Base-by-base conservation (phyloP, 2,113 vertebrate species). In the Elanoides forficatus region DNA sequence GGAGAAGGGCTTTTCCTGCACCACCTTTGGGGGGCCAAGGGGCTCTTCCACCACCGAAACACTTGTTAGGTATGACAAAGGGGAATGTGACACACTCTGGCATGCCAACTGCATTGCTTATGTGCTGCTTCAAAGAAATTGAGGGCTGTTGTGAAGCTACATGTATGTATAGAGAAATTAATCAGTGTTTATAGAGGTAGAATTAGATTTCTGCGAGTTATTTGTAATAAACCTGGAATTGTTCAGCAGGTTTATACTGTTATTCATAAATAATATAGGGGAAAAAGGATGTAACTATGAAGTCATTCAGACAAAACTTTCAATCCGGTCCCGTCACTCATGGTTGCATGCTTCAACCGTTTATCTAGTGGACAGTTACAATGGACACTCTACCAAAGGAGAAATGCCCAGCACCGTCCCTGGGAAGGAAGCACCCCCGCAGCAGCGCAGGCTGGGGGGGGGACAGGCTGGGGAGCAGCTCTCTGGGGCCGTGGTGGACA, bases 321-420 rank as follows among this genome's bases (percentile, higher is more conserved):
- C 7, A 43, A 11, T 47, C 19, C 0, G 1, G 15, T 42, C 18
- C 25, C 43, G 14, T 72, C 20, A 32, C 59, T 85, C 16, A 19
- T 36, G 29, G 8, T 17, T 56, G 20, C 45, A 5, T 29, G 17
- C 10, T 68, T 88, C 22, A 52, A 29, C 13, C 17, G 12, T 73
- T 79, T 67, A 22, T 45, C n/a, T 63, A 72, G 21, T 5, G 8
- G 38, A 26, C 14, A 63, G 21, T 43, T 56, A 63, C 38, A 65
- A 22, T 20, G 11, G 55, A 53, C 34, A 30, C 8, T 32, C 22
- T 22, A 23, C 11, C 4, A 68, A 62, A 78, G n/a, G 26, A 43
- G 6, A 36, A 66, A 27, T 27, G 18, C 11, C 26, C n/a, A 48
- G 11, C 0, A 1, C 30, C 62, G 30, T 1, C 38, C 7, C 17